These are phyloP conservation scores for Anthrax anthrax DNA, from an alignment of 2,888 invertebrate genomes.

Conservation along the genomic window DNA sequence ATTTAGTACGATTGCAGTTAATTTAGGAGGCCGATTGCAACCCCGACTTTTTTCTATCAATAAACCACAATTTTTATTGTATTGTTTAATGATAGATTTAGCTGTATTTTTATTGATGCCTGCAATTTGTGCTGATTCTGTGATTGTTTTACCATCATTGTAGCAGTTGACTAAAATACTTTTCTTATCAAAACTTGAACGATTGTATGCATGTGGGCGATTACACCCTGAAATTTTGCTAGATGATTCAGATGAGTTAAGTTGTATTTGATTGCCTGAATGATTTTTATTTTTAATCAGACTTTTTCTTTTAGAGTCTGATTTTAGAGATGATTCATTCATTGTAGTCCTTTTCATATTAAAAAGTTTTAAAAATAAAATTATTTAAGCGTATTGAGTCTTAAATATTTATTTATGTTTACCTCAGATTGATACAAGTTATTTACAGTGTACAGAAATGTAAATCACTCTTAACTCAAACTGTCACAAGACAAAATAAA, in stretches of 20 bases:
- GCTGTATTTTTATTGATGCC: conserved; percentile 4
- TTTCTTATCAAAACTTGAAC: conserved; percentile 2
- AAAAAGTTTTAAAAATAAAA: conserved; percentile 2
- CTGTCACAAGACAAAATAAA: too few species aligned
- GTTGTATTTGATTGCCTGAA: neutral
- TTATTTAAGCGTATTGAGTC: neutral
- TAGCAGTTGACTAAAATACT: conserved; percentile 1
- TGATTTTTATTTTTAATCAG: too few species aligned
- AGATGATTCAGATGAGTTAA: neutral
- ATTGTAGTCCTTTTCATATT: neutral
- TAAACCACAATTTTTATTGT: conserved; percentile 2
- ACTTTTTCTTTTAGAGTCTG: neutral
- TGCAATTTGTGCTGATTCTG: conserved; percentile 4
- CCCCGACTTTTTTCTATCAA: neutral
- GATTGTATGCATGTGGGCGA: neutral
- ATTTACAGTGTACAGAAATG: too few species aligned
- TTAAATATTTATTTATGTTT: neutral
- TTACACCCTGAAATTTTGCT: neutral
- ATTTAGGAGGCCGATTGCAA: conserved; percentile 3
- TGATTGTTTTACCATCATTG: conserved; percentile 1
- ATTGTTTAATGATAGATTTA: conserved; percentile 3
- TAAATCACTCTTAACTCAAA: too few species aligned
- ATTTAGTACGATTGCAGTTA: conserved; percentile 4
- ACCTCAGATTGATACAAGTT: neutral
- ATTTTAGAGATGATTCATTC: neutral